A percentile compares a stretch with the other conserved stretches of the same genome.
phyloP scores from a whole-genome alignment of 2,888 invertebrate species.

The Abrostola triplasia region DNA sequence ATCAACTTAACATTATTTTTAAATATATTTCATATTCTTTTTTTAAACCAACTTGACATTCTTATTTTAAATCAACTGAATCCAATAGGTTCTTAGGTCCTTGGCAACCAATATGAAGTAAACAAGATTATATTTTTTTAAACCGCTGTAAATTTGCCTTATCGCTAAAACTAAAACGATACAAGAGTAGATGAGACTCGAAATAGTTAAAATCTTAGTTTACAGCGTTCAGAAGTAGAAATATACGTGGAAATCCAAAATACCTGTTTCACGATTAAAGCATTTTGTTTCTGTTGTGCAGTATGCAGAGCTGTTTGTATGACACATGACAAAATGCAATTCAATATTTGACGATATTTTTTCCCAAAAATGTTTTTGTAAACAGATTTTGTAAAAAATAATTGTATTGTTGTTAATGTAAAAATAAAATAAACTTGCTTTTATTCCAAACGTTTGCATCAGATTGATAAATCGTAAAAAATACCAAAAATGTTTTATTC shows the following conservation, averaged over 20 bases:
- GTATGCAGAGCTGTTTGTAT: constrained; percentile 64
- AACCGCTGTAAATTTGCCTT: constrained; percentile 49
- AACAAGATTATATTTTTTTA: constrained; percentile 28
- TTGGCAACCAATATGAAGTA: constrained; percentile 43
- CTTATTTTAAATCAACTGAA: constrained; percentile 9
- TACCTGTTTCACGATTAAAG: constrained; percentile 87
- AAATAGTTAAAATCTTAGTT: constrained; percentile 71
- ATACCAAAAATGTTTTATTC: not conserved
- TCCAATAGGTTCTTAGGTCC: constrained; percentile 49
- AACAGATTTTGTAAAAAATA: too few species aligned
- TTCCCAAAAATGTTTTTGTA: too few species aligned
- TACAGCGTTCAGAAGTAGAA: constrained; percentile 76
- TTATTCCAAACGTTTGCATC: too few species aligned
- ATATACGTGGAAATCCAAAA: constrained; percentile 83
- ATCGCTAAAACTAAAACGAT: constrained; percentile 59
- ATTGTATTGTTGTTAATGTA: too few species aligned
- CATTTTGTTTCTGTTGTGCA: constrained; percentile 85
- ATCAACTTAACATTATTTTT: too few species aligned
- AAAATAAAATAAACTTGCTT: too few species aligned
- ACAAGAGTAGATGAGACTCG: constrained; percentile 63
- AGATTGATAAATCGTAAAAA: too few species aligned
- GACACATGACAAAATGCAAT: constrained; percentile 55
- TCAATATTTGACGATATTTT: too few species aligned
- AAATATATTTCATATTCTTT: too few species aligned
- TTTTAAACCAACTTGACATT: constrained; percentile 21